phyloP scores from a whole-genome alignment of 1,140 invertebrate genomes.

The Drosophila ambigua region DNA sequence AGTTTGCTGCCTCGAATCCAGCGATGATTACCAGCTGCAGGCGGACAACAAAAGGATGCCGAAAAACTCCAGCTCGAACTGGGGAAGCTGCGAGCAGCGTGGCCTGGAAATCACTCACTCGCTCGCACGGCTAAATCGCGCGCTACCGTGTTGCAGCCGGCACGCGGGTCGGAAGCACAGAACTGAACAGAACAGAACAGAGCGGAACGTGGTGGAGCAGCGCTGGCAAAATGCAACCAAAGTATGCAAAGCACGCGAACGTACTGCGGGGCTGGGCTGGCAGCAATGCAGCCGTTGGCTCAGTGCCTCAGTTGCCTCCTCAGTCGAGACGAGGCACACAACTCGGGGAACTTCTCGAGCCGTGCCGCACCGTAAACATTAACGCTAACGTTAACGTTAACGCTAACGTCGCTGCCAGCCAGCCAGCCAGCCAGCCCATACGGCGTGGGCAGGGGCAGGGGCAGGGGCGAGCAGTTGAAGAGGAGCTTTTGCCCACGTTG shows the following conservation, averaged over 20 bases:
- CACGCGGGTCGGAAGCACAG: no score
- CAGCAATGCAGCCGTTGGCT: conserved; percentile 36
- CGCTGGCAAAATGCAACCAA: conserved; percentile 77
- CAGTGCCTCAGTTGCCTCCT: conserved; percentile 32
- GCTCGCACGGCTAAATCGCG: no score
- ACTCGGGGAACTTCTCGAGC: conserved; percentile 68
- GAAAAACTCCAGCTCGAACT: no score
- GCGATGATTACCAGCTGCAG: no score
- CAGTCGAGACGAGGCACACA: conserved; percentile 46
- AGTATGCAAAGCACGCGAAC: conserved; percentile 84
- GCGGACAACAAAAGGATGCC: no score
- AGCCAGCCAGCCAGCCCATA: conserved; percentile 4
- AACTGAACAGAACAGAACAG: neutral
- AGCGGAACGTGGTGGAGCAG: conserved; percentile 29
- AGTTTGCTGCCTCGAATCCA: no score
- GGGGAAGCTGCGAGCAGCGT: no score
- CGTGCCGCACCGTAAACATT: conserved; percentile 64
- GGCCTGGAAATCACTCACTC: no score
- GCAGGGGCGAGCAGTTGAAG: conserved; percentile 15
- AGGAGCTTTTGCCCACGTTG: conserved; percentile 67
- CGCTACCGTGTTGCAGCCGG: no score
- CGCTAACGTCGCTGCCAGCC: conserved; percentile 21
- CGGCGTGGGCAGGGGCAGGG: neutral
- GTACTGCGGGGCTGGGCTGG: conserved; percentile 65
- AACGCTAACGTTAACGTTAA: conserved; percentile 55